Evolutionary conservation across 2,888 invertebrate species (phyloP).

Genomic region (Callimorpha dominula): DNA sequence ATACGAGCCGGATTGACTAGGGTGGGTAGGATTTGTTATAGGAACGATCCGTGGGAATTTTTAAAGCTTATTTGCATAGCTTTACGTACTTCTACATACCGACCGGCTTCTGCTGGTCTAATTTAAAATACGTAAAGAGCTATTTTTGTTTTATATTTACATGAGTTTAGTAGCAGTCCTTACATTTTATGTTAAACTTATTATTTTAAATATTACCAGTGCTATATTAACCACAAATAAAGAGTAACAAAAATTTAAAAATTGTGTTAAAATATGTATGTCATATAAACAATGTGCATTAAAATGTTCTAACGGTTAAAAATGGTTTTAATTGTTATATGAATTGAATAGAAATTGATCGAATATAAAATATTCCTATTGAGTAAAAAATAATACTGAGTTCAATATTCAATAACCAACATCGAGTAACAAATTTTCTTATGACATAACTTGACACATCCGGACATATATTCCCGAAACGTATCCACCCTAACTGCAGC

Average conservation of each 20-base stretch:
- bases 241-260: too few relatives aligned
- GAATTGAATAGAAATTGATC: too few relatives aligned
- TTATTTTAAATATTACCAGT: too few relatives aligned
- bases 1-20: slow-evolving; percentile 70
- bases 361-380: too few relatives aligned
- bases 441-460: slow-evolving; percentile 51
- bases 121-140: background rate
- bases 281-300: too few relatives aligned
- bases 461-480: slow-evolving; percentile 36
- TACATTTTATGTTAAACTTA: background rate
- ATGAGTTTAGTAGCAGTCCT: background rate
- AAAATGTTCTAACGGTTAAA: too few relatives aligned
- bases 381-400: too few relatives aligned
- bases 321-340: too few relatives aligned
- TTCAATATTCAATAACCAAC: slow-evolving; percentile 12
- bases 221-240: too few relatives aligned
- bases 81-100: slow-evolving; percentile 17
- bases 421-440: slow-evolving; percentile 24
- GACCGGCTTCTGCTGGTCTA: background rate
- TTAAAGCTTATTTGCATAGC: slow-evolving; percentile 26
- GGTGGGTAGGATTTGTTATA: slow-evolving; percentile 48
- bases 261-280: too few relatives aligned
- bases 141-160: background rate
- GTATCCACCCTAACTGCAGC: slow-evolving; percentile 82
- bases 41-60: slow-evolving; percentile 27